phyloP scores from a whole-genome alignment of 2,113 vertebrate genomes.

The Nothobranchius kuhntae region DNA sequence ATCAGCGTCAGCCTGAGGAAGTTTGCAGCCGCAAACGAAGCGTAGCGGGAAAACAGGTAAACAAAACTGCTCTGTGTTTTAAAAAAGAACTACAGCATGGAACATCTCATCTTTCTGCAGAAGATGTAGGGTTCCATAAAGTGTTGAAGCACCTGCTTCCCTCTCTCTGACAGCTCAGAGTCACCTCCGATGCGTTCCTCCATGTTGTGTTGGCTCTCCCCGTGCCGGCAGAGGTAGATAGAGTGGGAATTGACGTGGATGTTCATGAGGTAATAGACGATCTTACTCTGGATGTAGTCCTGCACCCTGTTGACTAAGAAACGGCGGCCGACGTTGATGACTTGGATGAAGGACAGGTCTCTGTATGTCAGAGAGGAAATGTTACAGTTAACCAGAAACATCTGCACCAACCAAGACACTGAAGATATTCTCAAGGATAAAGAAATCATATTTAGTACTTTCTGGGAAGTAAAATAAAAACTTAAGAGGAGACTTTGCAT shows the following conservation, averaged over 20 bases:
- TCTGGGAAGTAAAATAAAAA: conserved; percentile 23
- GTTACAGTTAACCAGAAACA: conserved; percentile 1
- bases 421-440: neutral
- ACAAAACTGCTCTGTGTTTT: no score
- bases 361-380: conserved; percentile 64
- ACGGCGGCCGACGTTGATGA: conserved; percentile 93
- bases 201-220: conserved; percentile 90
- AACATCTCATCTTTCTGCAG: neutral
- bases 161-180: conserved; percentile 85
- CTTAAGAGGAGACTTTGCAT: neutral
- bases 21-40: no score
- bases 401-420: neutral
- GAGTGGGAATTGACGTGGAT: conserved; percentile 94
- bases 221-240: conserved; percentile 96
- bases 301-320: conserved; percentile 95
- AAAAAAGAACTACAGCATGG: no score
- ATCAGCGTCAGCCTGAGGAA: no score
- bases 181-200: conserved; percentile 91
- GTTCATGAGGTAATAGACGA: conserved; percentile 99
- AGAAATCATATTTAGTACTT: conserved; percentile 7
- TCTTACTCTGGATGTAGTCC: conserved; percentile 98
- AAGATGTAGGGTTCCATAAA: neutral
- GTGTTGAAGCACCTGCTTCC: conserved; percentile 83
- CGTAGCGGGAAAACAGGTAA: no score
- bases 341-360: conserved; percentile 95